phyloP scores from a whole-genome alignment of 2,113 vertebrate genomes.

The Phylloscopus trochilus region DNA sequence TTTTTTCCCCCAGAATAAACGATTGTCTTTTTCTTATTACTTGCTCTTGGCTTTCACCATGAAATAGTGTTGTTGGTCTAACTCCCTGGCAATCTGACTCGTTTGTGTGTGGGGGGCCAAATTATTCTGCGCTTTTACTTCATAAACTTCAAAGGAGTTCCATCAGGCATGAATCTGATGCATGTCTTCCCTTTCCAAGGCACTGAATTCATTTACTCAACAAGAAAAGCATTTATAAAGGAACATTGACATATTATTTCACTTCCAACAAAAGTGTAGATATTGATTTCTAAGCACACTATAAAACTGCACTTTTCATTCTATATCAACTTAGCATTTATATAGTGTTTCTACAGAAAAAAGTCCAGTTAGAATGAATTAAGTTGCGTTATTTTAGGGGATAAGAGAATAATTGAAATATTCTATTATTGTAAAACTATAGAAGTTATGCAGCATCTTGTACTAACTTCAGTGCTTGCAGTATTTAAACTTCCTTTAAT shows the following conservation, averaged over 20 bases:
- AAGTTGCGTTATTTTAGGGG: conserved; percentile 22
- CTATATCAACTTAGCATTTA: neutral
- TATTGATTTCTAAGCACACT: neutral
- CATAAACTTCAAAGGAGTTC: neutral
- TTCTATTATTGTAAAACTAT: neutral
- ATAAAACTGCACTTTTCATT: neutral
- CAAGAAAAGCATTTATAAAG: neutral
- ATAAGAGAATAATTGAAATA: conserved; percentile 27
- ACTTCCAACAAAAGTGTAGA: conserved; percentile 40
- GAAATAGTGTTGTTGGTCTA: neutral
- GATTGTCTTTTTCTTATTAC: conserved; percentile 9
- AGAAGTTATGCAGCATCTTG: neutral
- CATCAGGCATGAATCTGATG: neutral
- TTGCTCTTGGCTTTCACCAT: neutral
- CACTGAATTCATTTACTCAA: neutral
- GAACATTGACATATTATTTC: neutral
- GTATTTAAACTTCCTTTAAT: neutral
- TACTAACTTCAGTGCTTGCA: neutral
- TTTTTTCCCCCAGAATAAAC: neutral
- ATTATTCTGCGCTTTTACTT: neutral
- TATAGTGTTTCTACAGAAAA: conserved; percentile 11
- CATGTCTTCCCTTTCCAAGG: conserved; percentile 22
- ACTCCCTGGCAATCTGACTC: neutral
- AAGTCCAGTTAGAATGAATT: conserved; percentile 33
- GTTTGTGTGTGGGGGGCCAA: neutral